Evolutionary conservation across 2,113 vertebrate genomes (phyloP).

Genomic region (Lathamus discolor): DNA sequence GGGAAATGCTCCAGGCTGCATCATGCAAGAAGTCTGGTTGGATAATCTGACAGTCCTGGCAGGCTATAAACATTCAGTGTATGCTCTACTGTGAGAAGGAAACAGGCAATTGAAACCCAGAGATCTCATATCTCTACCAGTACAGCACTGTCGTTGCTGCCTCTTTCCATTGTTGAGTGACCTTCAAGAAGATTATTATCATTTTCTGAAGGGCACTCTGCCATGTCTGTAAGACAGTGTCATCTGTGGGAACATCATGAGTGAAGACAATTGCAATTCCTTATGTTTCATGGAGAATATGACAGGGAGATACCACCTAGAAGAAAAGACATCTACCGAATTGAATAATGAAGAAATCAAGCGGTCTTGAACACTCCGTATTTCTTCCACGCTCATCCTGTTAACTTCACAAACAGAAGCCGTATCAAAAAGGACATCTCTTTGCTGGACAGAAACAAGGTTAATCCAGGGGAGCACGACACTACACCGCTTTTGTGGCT

Average conservation of each 20-base stretch:
- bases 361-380: rapidly evolving
- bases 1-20: not conserved
- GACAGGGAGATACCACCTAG: not conserved
- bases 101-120: not conserved
- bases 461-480: not conserved
- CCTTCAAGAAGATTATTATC: not conserved
- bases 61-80: not conserved
- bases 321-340: not conserved
- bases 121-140: not conserved
- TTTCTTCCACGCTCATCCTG: not conserved
- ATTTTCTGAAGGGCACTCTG: not conserved
- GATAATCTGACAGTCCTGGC: not conserved
- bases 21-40: not conserved
- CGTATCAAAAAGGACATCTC: not conserved
- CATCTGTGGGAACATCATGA: not conserved
- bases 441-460: not conserved
- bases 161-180: not conserved
- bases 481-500: not conserved
- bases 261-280: not conserved
- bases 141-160: not conserved
- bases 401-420: not conserved
- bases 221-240: not conserved
- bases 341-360: not conserved
- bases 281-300: not conserved
- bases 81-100: not conserved